Percentiles rank a stretch among this genome's conserved stretches.
phyloP scores from a whole-genome alignment of 2,888 invertebrate species.

The Ochropacha duplaris region DNA sequence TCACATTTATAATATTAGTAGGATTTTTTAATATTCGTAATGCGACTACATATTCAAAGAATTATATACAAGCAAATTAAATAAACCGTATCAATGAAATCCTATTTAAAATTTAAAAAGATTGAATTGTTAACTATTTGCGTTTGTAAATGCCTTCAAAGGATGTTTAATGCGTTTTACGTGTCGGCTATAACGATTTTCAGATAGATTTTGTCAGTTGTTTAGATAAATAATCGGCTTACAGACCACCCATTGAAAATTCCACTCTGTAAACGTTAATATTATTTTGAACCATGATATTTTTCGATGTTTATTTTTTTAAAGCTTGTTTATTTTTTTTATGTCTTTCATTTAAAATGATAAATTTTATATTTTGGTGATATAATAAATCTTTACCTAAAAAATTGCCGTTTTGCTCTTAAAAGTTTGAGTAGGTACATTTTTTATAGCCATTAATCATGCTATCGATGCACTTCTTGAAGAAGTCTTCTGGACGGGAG shows the following conservation, averaged over 20 bases:
- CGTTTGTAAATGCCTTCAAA: slow-evolving; percentile 11
- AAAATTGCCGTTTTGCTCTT: no score
- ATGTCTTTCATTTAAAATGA: no score
- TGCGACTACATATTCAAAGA: no score
- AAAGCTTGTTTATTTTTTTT: background rate
- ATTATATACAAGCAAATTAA: no score
- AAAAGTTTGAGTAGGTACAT: no score
- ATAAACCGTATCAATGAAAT: background rate
- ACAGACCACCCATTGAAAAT: slow-evolving; percentile 36
- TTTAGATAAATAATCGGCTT: slow-evolving; percentile 57
- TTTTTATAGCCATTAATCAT: no score
- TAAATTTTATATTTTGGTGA: no score
- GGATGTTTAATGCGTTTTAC: slow-evolving; percentile 44
- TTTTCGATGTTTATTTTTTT: background rate
- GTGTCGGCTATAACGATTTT: slow-evolving; percentile 53
- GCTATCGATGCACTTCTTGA: no score
- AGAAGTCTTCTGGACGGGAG: no score
- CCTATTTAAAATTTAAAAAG: background rate
- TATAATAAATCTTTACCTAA: no score
- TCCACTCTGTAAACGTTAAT: slow-evolving; percentile 24
- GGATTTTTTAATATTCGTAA: no score
- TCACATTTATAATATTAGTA: no score
- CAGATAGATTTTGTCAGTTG: slow-evolving; percentile 57
- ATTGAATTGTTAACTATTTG: slow-evolving; percentile 12
- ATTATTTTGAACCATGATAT: background rate